Percentiles rank a stretch among this genome's conserved stretches.
phyloP scores from a whole-genome alignment of 2,888 invertebrate species.

The Drepanosiphum platanoidis region DNA sequence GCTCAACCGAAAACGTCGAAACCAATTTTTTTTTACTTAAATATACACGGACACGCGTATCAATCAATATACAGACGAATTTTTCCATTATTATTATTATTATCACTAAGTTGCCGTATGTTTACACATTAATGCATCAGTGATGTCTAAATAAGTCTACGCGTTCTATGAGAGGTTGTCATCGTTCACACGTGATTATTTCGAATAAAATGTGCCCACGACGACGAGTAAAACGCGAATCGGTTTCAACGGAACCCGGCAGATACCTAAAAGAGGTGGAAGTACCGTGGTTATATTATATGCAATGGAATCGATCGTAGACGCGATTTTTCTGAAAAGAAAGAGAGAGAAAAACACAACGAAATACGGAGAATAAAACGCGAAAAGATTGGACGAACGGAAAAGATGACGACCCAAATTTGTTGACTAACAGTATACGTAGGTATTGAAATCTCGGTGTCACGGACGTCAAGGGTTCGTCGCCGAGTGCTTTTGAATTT shows the following conservation, averaged over 20 bases:
- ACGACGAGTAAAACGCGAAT: too few species aligned
- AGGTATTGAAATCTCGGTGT: constrained; percentile 42
- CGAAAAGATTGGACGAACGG: neutral
- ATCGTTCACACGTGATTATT: too few species aligned
- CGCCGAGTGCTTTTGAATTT: constrained; percentile 15
- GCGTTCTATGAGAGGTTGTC: too few species aligned
- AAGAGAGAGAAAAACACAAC: neutral
- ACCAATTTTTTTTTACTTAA: neutral
- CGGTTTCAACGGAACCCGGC: too few species aligned
- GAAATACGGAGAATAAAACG: neutral
- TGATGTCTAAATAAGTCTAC: too few species aligned
- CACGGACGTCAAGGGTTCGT: constrained; percentile 27
- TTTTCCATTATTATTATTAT: neutral
- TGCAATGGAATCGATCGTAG: neutral
- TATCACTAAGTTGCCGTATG: too few species aligned
- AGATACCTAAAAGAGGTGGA: too few species aligned
- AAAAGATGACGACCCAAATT: constrained; percentile 36
- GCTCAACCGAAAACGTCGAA: neutral
- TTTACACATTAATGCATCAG: too few species aligned
- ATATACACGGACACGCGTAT: too few species aligned
- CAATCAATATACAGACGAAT: too few species aligned
- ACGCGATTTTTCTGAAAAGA: neutral
- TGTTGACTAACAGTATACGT: neutral
- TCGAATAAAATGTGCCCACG: too few species aligned
- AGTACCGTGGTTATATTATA: too few species aligned